Percentiles rank a stretch among this genome's conserved stretches.
phyloP scores from a whole-genome alignment of 2,888 invertebrate genomes.

The Cosmopolites sordidus region DNA sequence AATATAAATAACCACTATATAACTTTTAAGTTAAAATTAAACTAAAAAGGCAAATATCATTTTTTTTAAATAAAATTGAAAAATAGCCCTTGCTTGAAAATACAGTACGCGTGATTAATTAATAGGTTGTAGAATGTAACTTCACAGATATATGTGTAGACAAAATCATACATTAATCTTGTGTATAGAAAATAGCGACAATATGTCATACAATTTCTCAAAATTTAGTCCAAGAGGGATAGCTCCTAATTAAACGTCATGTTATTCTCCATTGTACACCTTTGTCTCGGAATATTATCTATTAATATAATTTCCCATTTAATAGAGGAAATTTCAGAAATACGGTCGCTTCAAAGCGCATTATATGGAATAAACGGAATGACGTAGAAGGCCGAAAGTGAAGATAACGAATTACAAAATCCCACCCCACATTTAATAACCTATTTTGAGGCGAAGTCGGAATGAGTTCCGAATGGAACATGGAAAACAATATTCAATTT shows the following conservation, averaged over 20 bases:
- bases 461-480: background rate
- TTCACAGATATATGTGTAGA: no score
- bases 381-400: background rate
- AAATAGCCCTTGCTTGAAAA: no score
- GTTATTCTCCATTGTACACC: background rate
- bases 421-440: background rate
- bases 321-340: background rate
- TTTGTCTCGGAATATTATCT: background rate
- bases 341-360: background rate
- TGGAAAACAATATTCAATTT: background rate
- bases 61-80: no score
- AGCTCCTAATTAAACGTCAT: background rate
- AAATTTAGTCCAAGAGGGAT: no score
- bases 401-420: conserved; percentile 1
- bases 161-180: no score
- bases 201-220: no score
- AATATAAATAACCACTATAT: no score
- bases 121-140: no score
- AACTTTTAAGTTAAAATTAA: no score
- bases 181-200: no score
- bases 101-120: no score
- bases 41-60: no score
- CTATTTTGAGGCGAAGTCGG: background rate
- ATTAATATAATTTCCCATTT: background rate
- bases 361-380: background rate